These are phyloP conservation scores for Periophthalmus magnuspinnatus DNA, from an alignment of 2,797 vertebrate genomes.

Conservation along the genomic window DNA sequence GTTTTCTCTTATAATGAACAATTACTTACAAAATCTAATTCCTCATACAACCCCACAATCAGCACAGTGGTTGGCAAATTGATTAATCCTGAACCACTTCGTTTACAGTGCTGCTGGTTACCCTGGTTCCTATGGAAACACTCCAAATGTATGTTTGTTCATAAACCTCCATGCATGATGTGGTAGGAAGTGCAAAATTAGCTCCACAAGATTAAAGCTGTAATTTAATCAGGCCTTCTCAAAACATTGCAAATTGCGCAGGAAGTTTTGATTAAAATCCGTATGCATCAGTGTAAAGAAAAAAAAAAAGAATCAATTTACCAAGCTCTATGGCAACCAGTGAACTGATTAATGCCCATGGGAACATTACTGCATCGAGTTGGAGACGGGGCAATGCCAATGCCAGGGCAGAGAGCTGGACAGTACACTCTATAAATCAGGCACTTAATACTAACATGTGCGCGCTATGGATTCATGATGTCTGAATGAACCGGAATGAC, in stretches of 20 bases:
- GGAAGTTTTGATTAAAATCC: slow-evolving; percentile 66
- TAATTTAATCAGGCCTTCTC: slow-evolving; percentile 59
- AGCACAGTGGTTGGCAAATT: background rate
- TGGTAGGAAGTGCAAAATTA: slow-evolving; percentile 38
- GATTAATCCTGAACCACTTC: background rate
- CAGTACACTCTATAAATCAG: slow-evolving; percentile 33
- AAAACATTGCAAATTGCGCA: slow-evolving; percentile 39
- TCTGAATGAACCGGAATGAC: slow-evolving; percentile 4
- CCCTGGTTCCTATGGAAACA: background rate
- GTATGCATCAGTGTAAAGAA: slow-evolving; percentile 38
- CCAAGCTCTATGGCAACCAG: slow-evolving; percentile 46
- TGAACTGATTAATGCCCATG: slow-evolving; percentile 67
- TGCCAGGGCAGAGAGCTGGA: slow-evolving; percentile 19
- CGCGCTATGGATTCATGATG: slow-evolving; percentile 13
- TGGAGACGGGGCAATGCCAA: slow-evolving; percentile 15
- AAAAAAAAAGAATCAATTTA: background rate
- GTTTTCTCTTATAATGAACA: too few species aligned
- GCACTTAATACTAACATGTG: slow-evolving; percentile 4
- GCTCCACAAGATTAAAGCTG: slow-evolving; percentile 55
- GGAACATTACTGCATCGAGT: slow-evolving; percentile 39
- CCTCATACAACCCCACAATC: background rate
- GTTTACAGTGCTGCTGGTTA: background rate
- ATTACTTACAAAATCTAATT: too few species aligned
- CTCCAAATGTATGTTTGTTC: slow-evolving; percentile 15
- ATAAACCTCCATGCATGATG: slow-evolving; percentile 4